Base-by-base conservation (phyloP, 2,888 invertebrate species). In the Labia minor region DNA sequence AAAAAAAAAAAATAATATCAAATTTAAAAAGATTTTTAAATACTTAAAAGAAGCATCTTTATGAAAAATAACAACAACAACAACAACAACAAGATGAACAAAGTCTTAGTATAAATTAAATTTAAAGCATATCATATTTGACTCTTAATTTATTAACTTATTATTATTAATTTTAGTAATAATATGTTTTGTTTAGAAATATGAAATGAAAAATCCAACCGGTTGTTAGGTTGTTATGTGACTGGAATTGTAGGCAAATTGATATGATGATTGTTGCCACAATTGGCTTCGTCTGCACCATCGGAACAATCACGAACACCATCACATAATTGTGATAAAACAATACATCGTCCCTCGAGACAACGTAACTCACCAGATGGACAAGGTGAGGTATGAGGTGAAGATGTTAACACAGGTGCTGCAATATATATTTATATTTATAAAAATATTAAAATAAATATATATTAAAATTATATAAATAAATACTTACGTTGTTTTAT, bases 241-340 rank as follows among this genome's bases (percentile, higher is more conserved):
- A 49, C 16, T 3, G 14, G 49, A 14, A 49, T 14, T 4, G 49
- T 10, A 62, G 62, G 62, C 66, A 62, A 21, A 33, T 66, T 19
- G 19, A 8, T 20, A 61, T 19, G n/a, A n/a, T n/a, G 61, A 19
- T n/a, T 19, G 21, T 33, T 37, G 14, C 66, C 65, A 37, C 86
- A 86, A 76, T 83, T 84, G 68, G 83, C 81, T 72, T 86, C 86
- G 70, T 86, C 86, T 1, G 85, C 84, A 63, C 84, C 85, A 74
- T 85, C 85, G 1, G 81, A 78, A 73, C 86, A 86, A 76, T 86
- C 85, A 64, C 78, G 77, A 70, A 77, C 78, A n/a, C 81, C 81
- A 73, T 86, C 86, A 73, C 86, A 86, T 26, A 86, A 80, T 71
- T 85, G 85, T 8, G 81, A 78, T 18, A 86, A 78, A 0, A 83